A percentile compares a stretch with the other conserved stretches of the same genome.
These are phyloP conservation scores for Tychaedon coryphoeus DNA, from an alignment of 2,113 vertebrate genomes.

Conservation along the genomic window DNA sequence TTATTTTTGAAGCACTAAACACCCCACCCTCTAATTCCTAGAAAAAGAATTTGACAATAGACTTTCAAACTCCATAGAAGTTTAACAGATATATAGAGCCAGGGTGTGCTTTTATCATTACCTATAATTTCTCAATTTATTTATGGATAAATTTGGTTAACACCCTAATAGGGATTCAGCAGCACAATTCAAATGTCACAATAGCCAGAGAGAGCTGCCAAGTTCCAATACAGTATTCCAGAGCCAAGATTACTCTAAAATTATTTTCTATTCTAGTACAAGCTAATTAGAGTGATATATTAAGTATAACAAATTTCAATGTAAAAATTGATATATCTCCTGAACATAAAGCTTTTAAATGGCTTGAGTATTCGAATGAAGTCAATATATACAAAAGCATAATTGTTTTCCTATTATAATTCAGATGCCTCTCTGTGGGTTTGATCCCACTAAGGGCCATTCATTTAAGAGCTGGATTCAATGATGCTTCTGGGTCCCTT, in stretches of 20 bases:
- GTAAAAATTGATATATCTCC: not conserved
- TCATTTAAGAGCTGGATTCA: not conserved
- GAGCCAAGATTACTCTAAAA: not conserved
- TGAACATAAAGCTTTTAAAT: not conserved
- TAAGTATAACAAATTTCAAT: not conserved
- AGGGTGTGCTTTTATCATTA: slow-evolving; percentile 9
- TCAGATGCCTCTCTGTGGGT: not conserved
- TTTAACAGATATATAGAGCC: not conserved
- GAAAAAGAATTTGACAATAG: not conserved
- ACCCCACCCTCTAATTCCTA: slow-evolving; percentile 6
- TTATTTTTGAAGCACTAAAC: not conserved
- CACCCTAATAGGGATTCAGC: not conserved
- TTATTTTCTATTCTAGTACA: not conserved
- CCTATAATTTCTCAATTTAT: slow-evolving; percentile 9
- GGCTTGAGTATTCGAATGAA: not conserved
- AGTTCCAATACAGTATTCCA: not conserved
- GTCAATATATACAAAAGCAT: not conserved
- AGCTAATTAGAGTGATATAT: not conserved
- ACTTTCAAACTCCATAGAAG: not conserved
- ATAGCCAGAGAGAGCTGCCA: not conserved
- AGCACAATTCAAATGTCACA: not conserved
- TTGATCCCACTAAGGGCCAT: not conserved
- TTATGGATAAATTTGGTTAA: not conserved
- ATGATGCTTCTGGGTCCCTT: not conserved
- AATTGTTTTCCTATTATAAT: not conserved